Base-by-base conservation (phyloP, 1,140 invertebrate genomes). In the Ptiloglossa arizonensis region DNA sequence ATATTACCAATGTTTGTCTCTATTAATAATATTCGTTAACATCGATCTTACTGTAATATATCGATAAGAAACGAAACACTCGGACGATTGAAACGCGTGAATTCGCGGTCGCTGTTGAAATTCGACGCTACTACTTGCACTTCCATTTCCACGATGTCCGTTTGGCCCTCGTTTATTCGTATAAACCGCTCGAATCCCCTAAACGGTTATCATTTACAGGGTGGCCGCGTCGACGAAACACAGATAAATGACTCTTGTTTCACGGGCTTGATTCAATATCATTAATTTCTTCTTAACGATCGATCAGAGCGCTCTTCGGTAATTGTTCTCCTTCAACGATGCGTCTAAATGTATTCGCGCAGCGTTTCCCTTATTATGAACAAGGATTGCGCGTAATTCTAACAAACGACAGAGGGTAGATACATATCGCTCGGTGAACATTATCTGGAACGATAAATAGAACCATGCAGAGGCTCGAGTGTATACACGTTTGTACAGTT, bases 281-380 rank as follows among this genome's bases (percentile, higher is more conserved):
- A 69, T 69, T 69, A 69, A 60, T 71, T 60, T 71, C 41, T 71
- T 71, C 54, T 71, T 71, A 69, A 59, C 17, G 68, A 71, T 60
- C 56, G 68, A 71, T 60, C 68, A 46, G 11, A 27, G 38, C 15
- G 11, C 29, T 46, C 56, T 35, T 60, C n/a, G 29, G 19, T 13
- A 32, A 60, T 60, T 52, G 22, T 60, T 44, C 48, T 70, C 22
- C 50, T 70, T 22, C 19, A 46, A 5, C 13, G 19, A 35, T 35
- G 32, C 11, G 13, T 46, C 38, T 24, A 6, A 32, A 22, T 24
- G 41, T 48, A 46, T 71, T 60, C 27, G 8, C 46, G 24, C 3
- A n/a, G 4, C 38, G 68, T 48, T 48, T 2, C 41, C 52, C 24
- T 0, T n/a, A 9, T 41, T 22, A 1, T 6, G 17, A 29, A 3